Evolutionary conservation across 2,888 invertebrate genomes (phyloP).

Genomic region (Rambutsinella grinnellia): DNA sequence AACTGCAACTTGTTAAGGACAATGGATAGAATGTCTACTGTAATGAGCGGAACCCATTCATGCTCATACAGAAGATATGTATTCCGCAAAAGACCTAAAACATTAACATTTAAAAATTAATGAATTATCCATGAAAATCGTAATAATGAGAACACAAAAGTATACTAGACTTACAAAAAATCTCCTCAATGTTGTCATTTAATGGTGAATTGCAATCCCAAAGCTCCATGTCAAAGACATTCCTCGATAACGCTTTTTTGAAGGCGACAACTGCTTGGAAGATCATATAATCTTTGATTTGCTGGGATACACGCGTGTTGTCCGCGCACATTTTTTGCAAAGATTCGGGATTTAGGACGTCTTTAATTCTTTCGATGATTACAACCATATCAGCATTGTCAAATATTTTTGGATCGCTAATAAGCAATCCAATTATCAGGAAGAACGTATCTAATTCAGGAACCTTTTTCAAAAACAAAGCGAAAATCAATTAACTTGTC

Average conservation of each 20-base stretch:
- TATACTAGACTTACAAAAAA: slow-evolving; percentile 46
- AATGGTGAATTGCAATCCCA: slow-evolving; percentile 44
- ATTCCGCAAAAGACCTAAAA: slow-evolving; percentile 34
- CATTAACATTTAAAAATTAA: slow-evolving; percentile 1
- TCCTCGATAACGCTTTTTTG: slow-evolving; percentile 50
- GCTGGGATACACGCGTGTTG: slow-evolving; percentile 35
- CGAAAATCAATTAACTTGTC: no score
- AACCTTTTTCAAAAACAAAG: no score
- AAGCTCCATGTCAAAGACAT: slow-evolving; percentile 24
- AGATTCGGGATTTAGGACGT: slow-evolving; percentile 37
- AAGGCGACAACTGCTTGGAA: slow-evolving; percentile 50
- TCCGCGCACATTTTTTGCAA: slow-evolving; percentile 38
- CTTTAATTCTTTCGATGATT: slow-evolving; percentile 39
- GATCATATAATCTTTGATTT: slow-evolving; percentile 56
- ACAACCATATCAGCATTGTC: slow-evolving; percentile 30
- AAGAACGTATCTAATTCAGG: slow-evolving; percentile 60
- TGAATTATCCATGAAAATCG: not conserved
- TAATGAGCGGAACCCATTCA: slow-evolving; percentile 52
- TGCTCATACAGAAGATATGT: slow-evolving; percentile 54
- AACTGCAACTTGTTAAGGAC: slow-evolving; percentile 35
- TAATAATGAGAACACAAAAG: not conserved
- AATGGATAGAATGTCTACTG: slow-evolving; percentile 47
- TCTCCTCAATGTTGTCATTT: slow-evolving; percentile 15
- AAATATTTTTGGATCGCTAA: slow-evolving; percentile 46
- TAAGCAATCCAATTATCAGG: slow-evolving; percentile 47